Percentiles rank a stretch among this genome's conserved stretches.
Conservation (phyloP, 2,797 vertebrate species). For the Silurus aristotelis region DNA sequence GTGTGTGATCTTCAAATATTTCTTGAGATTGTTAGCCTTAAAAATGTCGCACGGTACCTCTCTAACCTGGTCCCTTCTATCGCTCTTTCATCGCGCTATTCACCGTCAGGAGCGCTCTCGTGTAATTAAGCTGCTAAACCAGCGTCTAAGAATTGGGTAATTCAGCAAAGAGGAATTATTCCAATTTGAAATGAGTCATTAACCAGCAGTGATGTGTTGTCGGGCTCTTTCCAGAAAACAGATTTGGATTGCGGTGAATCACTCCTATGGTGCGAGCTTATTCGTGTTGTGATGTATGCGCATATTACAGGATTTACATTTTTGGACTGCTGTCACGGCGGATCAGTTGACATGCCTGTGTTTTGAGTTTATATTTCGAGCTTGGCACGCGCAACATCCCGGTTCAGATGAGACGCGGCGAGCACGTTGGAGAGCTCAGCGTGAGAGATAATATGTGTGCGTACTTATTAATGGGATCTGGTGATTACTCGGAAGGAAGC, state of each 20-base stretch:
- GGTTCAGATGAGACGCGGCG: conserved; percentile 56
- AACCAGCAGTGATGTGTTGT: conserved; percentile 79
- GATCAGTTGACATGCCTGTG: conserved; percentile 19
- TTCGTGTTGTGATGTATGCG: conserved; percentile 54
- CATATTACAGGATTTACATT: conserved; percentile 43
- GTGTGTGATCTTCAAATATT: background rate
- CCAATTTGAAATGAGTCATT: conserved; percentile 83
- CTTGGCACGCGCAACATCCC: conserved; percentile 62
- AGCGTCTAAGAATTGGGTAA: conserved; percentile 82
- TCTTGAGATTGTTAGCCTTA: conserved; percentile 2
- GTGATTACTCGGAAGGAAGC: conserved; percentile 45
- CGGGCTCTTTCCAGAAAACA: conserved; percentile 73
- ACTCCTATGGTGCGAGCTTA: conserved; percentile 65
- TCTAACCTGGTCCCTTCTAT: conserved; percentile 45
- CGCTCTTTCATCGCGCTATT: conserved; percentile 63
- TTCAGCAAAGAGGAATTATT: conserved; percentile 84
- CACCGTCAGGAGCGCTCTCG: conserved; percentile 74
- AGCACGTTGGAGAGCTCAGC: background rate
- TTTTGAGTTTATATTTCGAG: conserved; percentile 12
- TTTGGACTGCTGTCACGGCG: conserved; percentile 30
- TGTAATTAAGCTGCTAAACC: conserved; percentile 85
- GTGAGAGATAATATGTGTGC: conserved; percentile 61
- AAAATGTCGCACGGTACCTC: background rate
- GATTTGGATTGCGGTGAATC: conserved; percentile 75
- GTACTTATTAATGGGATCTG: conserved; percentile 61